phyloP scores from a whole-genome alignment of 2,797 vertebrate genomes.

The Tenualosa thibaudeaui region DNA sequence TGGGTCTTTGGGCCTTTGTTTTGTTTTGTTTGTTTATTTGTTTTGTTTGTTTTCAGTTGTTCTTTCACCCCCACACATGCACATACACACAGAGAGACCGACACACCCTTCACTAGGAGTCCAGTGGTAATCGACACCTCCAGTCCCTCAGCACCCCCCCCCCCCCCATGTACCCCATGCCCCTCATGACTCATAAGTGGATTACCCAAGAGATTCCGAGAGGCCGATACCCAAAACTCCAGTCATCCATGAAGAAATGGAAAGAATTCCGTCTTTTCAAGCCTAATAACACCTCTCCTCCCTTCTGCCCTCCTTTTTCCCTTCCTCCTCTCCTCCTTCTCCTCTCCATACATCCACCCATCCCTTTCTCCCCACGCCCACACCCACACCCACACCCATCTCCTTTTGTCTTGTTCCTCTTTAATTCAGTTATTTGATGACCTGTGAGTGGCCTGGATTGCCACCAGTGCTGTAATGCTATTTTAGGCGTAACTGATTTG shows the following conservation, averaged over 20 bases:
- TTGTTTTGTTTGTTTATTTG: background rate
- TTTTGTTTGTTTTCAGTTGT: background rate
- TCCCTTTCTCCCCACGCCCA: too few relatives aligned
- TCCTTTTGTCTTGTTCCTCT: slow-evolving; percentile 1
- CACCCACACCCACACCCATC: background rate
- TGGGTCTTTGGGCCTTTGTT: too few relatives aligned
- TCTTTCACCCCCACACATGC: background rate
- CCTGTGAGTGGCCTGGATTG: slow-evolving; percentile 42
- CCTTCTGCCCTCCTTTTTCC: background rate
- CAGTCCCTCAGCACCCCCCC: background rate
- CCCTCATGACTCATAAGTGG: slow-evolving; percentile 40
- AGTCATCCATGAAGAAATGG: slow-evolving; percentile 45
- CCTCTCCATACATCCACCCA: background rate
- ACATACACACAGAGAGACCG: background rate
- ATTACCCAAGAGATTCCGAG: slow-evolving; percentile 43
- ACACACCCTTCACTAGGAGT: background rate
- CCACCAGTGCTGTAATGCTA: slow-evolving; percentile 40
- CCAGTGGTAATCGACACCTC: background rate
- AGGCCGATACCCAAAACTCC: slow-evolving; percentile 39
- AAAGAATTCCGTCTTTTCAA: slow-evolving; percentile 44
- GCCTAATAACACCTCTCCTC: slow-evolving; percentile 30
- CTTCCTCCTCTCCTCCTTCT: slow-evolving; percentile 19
- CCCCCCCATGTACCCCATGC: slow-evolving; percentile 11
- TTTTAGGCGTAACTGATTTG: slow-evolving; percentile 52
- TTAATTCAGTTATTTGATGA: slow-evolving; percentile 50